Evolutionary conservation across 1,140 invertebrate genomes (phyloP), one percentile per base, ranked within the genome.

Genomic region (Cydia strobilella): DNA sequence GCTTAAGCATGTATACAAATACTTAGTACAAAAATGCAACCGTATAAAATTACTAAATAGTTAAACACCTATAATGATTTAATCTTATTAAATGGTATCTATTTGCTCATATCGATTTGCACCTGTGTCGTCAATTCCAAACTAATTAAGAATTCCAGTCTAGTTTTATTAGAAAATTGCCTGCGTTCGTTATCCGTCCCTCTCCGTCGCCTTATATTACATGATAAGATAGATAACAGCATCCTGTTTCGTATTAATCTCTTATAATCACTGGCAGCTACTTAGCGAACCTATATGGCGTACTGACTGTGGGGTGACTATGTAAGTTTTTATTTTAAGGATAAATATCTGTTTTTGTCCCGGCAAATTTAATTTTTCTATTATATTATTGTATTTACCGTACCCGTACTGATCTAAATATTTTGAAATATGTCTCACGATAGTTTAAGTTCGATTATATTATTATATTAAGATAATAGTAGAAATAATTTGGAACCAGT

Each of bases 221-320:
- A 69, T n/a, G 65, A 69, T 69, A 69, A 69, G 65, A 35, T 59
- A 35, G 27, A 35, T 69, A 35, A 69, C 65, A 18, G 65, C 65
- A 69, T 69, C 65, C 65, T 69, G 65, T 69, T 42, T 20, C 25
- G 35, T 69, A 69, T 39, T 35, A 69, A 69, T 69, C 65, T 42
- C 65, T 42, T 35, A 35, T 69, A 69, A 69, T 69, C 31, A 59
- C 27, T 69, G n/a, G 65, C 31, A 69, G 27, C 65, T 69, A 69
- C 65, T 35, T 66, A 66, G 23, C 63, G 9, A 59, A 59, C 54
- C 20, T 59, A 23, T 59, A 23, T 59, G 54, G 54, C 23, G 20
- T 59, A 59, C 54, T 23, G 54, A 59, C 18, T 59, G 20, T 59
- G 6, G 54, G 54, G 54, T 59, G 54, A 23, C 54, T 59, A 23